Conservation (phyloP, 2,113 vertebrate genomes). For the Spheniscus mendiculus region DNA sequence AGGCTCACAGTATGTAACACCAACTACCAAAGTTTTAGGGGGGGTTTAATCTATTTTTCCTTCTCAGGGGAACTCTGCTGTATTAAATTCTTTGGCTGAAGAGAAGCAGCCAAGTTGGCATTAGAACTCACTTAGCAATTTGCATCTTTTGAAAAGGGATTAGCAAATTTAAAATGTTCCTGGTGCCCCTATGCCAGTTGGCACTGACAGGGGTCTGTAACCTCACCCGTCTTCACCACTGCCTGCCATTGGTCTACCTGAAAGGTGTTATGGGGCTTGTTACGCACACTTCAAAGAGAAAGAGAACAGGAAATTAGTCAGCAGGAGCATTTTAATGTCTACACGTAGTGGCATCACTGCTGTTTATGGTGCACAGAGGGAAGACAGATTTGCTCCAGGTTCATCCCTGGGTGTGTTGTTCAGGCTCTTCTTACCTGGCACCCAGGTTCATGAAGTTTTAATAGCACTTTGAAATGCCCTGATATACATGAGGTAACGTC, state of each 20-base stretch:
- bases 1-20: constrained; percentile 66
- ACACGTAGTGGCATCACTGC: not conserved
- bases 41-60: constrained; percentile 25
- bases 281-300: not conserved
- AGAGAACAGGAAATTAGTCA: not conserved
- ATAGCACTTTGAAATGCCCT: not conserved
- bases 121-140: constrained; percentile 18
- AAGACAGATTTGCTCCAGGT: not conserved
- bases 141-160: constrained; percentile 36
- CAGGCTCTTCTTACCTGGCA: not conserved
- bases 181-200: not conserved
- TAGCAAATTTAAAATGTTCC: not conserved
- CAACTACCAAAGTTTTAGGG: constrained; percentile 39
- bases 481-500: not conserved
- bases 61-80: constrained; percentile 42
- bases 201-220: not conserved
- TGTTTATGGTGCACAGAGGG: not conserved
- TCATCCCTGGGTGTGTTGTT: not conserved
- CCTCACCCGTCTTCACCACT: not conserved
- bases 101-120: constrained; percentile 30
- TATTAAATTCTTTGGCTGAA: constrained; percentile 36
- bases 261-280: not conserved
- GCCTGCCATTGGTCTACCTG: not conserved
- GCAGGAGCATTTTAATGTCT: not conserved
- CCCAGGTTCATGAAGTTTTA: not conserved